These are phyloP conservation scores for Ashinkailepas kermadecensis DNA, from an alignment of 2,888 invertebrate species.

Conservation along the genomic window DNA sequence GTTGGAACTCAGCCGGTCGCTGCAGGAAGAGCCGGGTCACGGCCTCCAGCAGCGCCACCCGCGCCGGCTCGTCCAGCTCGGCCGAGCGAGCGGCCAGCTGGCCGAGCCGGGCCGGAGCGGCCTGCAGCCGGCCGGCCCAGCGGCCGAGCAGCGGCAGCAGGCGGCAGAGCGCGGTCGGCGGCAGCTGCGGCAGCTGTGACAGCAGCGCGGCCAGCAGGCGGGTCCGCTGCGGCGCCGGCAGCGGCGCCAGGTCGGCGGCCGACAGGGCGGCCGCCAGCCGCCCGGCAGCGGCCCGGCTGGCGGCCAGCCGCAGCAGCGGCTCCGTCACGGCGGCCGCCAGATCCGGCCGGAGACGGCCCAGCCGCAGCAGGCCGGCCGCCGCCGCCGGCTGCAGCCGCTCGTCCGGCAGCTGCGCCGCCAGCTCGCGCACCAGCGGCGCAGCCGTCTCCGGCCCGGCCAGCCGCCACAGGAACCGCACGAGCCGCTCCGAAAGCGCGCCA, in stretches of 20 bases:
- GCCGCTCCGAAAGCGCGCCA: not conserved
- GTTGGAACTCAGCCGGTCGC: not conserved
- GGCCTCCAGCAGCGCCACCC: not conserved
- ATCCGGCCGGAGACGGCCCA: not conserved
- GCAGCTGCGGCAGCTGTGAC: not conserved
- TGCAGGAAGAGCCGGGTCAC: not conserved
- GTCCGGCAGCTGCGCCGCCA: not conserved
- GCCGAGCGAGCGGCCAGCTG: not conserved
- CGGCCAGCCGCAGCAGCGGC: not conserved
- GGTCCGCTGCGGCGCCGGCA: not conserved
- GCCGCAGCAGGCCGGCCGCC: not conserved
- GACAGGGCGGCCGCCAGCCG: not conserved
- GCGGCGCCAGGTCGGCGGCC: slow-evolving; percentile 6
- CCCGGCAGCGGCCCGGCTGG: not conserved
- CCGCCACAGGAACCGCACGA: not conserved
- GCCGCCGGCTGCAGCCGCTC: not conserved
- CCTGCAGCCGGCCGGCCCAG: not conserved
- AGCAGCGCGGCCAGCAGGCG: slow-evolving; percentile 4
- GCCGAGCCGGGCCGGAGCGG: not conserved
- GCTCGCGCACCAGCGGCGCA: not conserved
- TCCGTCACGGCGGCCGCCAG: not conserved
- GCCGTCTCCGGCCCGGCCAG: not conserved
- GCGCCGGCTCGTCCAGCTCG: not conserved
- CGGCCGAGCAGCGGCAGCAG: slow-evolving; percentile 1
- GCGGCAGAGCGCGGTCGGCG: not conserved